A percentile compares a stretch with the other conserved stretches of the same genome.
phyloP scores from a whole-genome alignment of 2,888 invertebrate species.

The Hanleya hanleyi region DNA sequence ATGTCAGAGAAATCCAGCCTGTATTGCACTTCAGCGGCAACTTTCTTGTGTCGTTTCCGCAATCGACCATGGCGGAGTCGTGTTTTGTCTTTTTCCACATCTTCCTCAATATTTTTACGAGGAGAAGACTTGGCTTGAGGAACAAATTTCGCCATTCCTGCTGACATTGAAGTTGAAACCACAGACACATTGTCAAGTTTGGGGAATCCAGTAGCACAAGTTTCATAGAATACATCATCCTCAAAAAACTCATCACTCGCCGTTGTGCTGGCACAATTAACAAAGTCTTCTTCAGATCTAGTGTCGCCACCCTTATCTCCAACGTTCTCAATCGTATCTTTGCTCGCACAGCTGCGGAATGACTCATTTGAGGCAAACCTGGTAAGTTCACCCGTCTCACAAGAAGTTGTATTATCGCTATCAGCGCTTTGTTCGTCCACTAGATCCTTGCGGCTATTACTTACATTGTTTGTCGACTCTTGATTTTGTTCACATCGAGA shows the following conservation, averaged over 20 bases:
- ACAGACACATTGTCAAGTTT: no score
- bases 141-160: not conserved
- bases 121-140: not conserved
- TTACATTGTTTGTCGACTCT: no score
- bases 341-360: not conserved
- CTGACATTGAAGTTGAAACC: not conserved
- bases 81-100: not conserved
- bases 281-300: not conserved
- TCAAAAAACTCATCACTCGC: not conserved
- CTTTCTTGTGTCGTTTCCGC: not conserved
- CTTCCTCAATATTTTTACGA: not conserved
- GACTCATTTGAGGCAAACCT: not conserved
- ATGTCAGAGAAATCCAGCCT: slow-evolving; percentile 58
- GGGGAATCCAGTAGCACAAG: not conserved
- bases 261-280: not conserved
- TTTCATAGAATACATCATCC: not conserved
- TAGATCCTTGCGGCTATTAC: no score
- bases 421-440: not conserved
- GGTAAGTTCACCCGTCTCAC: not conserved
- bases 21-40: slow-evolving; percentile 36
- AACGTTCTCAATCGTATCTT: not conserved
- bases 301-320: not conserved
- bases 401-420: not conserved
- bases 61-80: not conserved
- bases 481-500: no score